A percentile compares a stretch with the other conserved stretches of the same genome.
Evolutionary conservation across 2,888 invertebrate genomes (phyloP).

Genomic region (Nematopogon swammerdamellus): DNA sequence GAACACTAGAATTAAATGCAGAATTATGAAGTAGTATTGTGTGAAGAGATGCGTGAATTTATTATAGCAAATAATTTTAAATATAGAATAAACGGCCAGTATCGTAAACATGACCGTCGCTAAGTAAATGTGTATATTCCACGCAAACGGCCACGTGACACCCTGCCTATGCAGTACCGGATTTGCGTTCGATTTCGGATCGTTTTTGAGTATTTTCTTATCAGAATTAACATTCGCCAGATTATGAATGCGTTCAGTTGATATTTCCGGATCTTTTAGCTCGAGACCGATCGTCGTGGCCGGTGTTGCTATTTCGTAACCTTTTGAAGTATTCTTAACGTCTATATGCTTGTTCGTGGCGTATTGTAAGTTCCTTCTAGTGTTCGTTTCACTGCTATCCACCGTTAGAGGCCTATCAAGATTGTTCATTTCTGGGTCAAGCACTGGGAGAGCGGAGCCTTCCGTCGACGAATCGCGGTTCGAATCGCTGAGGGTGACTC

Average conservation of each 20-base stretch:
- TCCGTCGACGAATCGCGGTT: slow-evolving; percentile 44
- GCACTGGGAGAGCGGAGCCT: slow-evolving; percentile 41
- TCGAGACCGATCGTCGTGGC: slow-evolving; percentile 48
- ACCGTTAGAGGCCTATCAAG: slow-evolving; percentile 47
- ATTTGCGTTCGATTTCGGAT: slow-evolving; percentile 28
- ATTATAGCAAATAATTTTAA: slow-evolving; percentile 83
- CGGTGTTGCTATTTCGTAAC: no score
- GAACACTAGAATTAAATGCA: slow-evolving; percentile 78
- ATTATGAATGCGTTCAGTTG: slow-evolving; percentile 56
- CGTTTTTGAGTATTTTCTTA: slow-evolving; percentile 42
- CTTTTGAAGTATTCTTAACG: slow-evolving; percentile 34
- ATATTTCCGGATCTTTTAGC: slow-evolving; percentile 45
- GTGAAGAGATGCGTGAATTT: slow-evolving; percentile 83
- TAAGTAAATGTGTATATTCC: slow-evolving; percentile 89
- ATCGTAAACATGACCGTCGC: slow-evolving; percentile 83
- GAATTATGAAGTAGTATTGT: slow-evolving; percentile 82
- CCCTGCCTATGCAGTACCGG: slow-evolving; percentile 45
- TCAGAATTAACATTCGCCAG: slow-evolving; percentile 57
- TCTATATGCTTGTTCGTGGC: slow-evolving; percentile 28
- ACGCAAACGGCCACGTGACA: slow-evolving; percentile 77
- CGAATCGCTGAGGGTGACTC: slow-evolving; percentile 42
- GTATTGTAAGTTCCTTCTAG: slow-evolving; percentile 47
- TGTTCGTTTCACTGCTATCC: slow-evolving; percentile 51
- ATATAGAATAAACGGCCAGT: slow-evolving; percentile 79
- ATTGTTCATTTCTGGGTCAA: slow-evolving; percentile 52